These are phyloP conservation scores for Gadopsis marmoratus DNA, from an alignment of 2,797 vertebrate genomes.

Conservation along the genomic window DNA sequence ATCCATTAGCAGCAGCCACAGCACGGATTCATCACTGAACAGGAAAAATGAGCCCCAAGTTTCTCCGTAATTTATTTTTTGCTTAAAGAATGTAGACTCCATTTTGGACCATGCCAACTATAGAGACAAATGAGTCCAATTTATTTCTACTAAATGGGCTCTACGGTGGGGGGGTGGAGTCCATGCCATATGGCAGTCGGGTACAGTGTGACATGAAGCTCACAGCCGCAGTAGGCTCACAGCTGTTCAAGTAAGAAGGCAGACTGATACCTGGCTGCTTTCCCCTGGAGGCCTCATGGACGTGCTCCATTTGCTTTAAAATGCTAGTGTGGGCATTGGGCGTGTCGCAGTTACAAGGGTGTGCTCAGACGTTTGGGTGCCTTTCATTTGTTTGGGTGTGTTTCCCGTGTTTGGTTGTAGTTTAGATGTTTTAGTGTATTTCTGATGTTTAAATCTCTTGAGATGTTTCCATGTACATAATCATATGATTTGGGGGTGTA, in stretches of 20 bases:
- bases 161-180: constrained; percentile 16
- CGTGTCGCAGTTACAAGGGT: not conserved
- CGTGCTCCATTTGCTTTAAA: constrained; percentile 38
- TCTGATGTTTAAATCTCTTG: not conserved
- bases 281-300: constrained; percentile 38
- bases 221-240: constrained; percentile 40
- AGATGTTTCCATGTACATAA: not conserved
- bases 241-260: constrained; percentile 49
- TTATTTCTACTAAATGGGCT: constrained; percentile 66
- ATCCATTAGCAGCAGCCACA: constrained; percentile 54
- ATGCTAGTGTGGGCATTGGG: constrained; percentile 14
- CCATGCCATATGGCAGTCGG: constrained; percentile 59
- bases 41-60: constrained; percentile 63
- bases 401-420: not conserved
- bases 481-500: not conserved
- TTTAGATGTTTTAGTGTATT: not conserved
- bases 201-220: constrained; percentile 27
- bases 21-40: constrained; percentile 50
- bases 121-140: constrained; percentile 67
- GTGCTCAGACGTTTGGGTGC: not conserved
- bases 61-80: constrained; percentile 69
- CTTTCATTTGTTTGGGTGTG: not conserved
- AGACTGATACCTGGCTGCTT: constrained; percentile 49
- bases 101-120: constrained; percentile 42
- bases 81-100: constrained; percentile 47